These are phyloP conservation scores for Aspidapion aeneum DNA, from an alignment of 2,888 invertebrate species.

Conservation along the genomic window DNA sequence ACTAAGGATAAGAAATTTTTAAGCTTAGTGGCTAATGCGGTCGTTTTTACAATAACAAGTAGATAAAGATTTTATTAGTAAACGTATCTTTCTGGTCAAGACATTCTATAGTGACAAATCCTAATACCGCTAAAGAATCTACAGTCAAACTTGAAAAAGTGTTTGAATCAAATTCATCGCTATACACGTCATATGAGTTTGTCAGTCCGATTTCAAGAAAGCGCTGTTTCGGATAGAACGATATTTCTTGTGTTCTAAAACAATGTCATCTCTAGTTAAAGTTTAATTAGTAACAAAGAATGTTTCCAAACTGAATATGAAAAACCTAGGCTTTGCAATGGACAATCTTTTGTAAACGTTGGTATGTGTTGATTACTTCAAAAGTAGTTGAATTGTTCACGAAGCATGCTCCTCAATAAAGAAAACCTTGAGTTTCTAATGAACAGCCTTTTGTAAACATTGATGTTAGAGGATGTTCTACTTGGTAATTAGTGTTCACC, in stretches of 20 bases:
- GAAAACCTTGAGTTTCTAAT: slow-evolving; percentile 64
- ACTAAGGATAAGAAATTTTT: not conserved
- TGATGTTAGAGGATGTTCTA: slow-evolving; percentile 69
- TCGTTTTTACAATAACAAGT: no score
- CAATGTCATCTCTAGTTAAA: slow-evolving; percentile 57
- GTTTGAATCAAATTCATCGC: slow-evolving; percentile 62
- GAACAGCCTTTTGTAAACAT: slow-evolving; percentile 62
- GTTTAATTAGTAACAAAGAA: slow-evolving; percentile 64
- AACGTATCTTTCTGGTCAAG: no score
- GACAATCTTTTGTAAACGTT: slow-evolving; percentile 64
- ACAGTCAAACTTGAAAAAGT: slow-evolving; percentile 55
- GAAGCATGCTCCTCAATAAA: slow-evolving; percentile 63
- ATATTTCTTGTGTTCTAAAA: slow-evolving; percentile 64
- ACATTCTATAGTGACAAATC: slow-evolving; percentile 54
- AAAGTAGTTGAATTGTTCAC: slow-evolving; percentile 60
- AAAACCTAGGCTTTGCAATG: slow-evolving; percentile 63
- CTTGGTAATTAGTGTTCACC: slow-evolving; percentile 64
- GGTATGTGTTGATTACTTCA: slow-evolving; percentile 59
- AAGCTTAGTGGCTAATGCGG: no score
- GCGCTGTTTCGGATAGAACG: slow-evolving; percentile 57
- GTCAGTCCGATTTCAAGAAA: slow-evolving; percentile 56
- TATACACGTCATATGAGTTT: slow-evolving; percentile 49
- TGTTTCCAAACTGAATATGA: slow-evolving; percentile 63
- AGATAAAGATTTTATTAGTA: no score
- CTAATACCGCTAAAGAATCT: slow-evolving; percentile 56